Conservation (phyloP, 2,888 invertebrate genomes). For the Agrochola macilenta region DNA sequence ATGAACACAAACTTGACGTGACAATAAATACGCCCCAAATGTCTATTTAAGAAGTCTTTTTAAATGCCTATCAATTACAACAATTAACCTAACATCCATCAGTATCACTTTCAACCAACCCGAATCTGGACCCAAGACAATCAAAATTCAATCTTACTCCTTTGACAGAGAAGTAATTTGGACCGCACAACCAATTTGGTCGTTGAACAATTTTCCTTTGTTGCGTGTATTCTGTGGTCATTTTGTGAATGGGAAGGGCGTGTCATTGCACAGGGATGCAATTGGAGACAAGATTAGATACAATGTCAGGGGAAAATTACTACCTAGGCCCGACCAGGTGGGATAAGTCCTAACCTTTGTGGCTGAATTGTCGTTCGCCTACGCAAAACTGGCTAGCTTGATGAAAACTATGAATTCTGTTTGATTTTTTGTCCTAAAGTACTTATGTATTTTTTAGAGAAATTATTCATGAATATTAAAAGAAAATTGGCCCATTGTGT, state of each 20-base stretch:
- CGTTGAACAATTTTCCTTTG: constrained; percentile 54
- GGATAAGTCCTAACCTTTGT: constrained; percentile 41
- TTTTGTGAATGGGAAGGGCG: constrained; percentile 57
- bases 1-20: constrained; percentile 27
- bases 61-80: constrained; percentile 62
- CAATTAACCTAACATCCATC: constrained; percentile 58
- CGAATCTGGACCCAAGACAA: constrained; percentile 14
- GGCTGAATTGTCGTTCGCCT: constrained; percentile 31
- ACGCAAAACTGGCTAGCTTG: neutral
- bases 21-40: constrained; percentile 50
- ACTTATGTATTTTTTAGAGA: neutral
- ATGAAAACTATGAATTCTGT: constrained; percentile 14
- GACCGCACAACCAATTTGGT: constrained; percentile 50
- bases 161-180: constrained; percentile 36
- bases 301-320: constrained; percentile 75
- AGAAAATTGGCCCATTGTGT: constrained; percentile 24
- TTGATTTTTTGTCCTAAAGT: neutral
- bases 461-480: constrained; percentile 4
- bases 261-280: constrained; percentile 61
- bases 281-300: constrained; percentile 65
- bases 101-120: constrained; percentile 51
- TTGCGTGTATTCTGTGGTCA: constrained; percentile 46
- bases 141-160: constrained; percentile 54
- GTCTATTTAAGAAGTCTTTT: constrained; percentile 53
- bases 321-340: constrained; percentile 29